Evolutionary conservation across 2,113 vertebrate genomes (phyloP), one percentile per base, ranked within the genome.

Genomic region (Gadus chalcogrammus): DNA sequence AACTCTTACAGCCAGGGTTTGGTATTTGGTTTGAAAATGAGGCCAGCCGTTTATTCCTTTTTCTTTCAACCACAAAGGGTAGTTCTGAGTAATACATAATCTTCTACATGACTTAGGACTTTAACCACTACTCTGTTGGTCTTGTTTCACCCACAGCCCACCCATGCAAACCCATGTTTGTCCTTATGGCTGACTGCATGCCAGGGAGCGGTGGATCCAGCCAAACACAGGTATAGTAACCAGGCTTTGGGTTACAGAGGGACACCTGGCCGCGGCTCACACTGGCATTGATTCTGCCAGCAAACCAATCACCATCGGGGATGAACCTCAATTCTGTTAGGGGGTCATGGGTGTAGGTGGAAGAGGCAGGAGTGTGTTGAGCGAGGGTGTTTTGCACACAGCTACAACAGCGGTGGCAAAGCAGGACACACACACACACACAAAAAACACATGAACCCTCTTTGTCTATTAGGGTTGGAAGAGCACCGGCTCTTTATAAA

Each of bases 301-400:
- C 80, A 87, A 88, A 90, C 89, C 86, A 89, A 89, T 91, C 87
- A 89, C 82, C 79, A 84, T 83, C 84, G 86, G 76, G 84, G 86
- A 89, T 88, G 84, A 90, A 87, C 82, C 89, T 85, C 84, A 83
- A 79, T 86, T 84, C 87, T 86, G 86, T 83, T 84, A 75, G 76
- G 81, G 83, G 87, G 86, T 87, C 86, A 78, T 62, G 78, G 83
- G 74, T 86, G 87, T 84, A 84, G 82, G 85, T 88, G 87, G 88
- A 83, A 65, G 82, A 83, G 84, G 84, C 76, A 64, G 81, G 74
- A 84, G n/a, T 84, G 81, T 80, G n/a, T n/a, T 48, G 15, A 17
- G 55, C n/a, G 16, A 58, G 55, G n/a, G n/a, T 58, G n/a, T 58
- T 58, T 88, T 88, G 12, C 84, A 75, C 79, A 48, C 76, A 64